Percentiles rank a stretch among this genome's conserved stretches.
Conservation (phyloP, 2,888 invertebrate genomes). For the Choreutis nemorana region DNA sequence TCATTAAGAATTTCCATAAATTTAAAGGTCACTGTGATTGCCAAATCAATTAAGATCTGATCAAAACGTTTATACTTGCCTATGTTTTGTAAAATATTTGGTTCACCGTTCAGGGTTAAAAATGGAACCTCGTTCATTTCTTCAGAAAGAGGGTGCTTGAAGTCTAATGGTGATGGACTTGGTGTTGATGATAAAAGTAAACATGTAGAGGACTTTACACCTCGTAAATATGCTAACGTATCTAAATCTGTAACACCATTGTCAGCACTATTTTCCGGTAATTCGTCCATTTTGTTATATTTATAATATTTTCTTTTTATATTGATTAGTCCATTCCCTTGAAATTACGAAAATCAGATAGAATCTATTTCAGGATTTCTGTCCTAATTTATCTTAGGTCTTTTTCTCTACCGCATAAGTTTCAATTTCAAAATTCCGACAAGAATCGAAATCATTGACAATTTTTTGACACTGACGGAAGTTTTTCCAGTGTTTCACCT, state of each 20-base stretch:
- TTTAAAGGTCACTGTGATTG: background rate
- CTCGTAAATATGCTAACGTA: conserved; percentile 53
- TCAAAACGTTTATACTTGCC: conserved; percentile 21
- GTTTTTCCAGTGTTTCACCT: too few relatives aligned
- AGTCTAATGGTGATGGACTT: conserved; percentile 66
- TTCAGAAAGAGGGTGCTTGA: conserved; percentile 67
- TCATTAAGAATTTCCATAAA: too few relatives aligned
- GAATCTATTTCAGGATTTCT: too few relatives aligned
- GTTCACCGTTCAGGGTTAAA: conserved; percentile 35
- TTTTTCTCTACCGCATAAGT: too few relatives aligned
- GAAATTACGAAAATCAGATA: too few relatives aligned
- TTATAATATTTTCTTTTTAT: too few relatives aligned
- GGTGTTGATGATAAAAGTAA: conserved; percentile 68
- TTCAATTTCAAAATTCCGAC: too few relatives aligned
- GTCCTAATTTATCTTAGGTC: too few relatives aligned
- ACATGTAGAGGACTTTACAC: conserved; percentile 73
- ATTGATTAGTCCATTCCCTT: too few relatives aligned
- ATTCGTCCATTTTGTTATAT: conserved; percentile 47
- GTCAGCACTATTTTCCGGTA: conserved; percentile 29
- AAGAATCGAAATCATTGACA: too few relatives aligned
- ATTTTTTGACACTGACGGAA: too few relatives aligned
- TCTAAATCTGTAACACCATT: conserved; percentile 34
- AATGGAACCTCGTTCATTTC: conserved; percentile 57
- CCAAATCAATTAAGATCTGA: background rate
- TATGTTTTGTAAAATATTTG: conserved; percentile 34